phyloP scores from a whole-genome alignment of 2,888 invertebrate species.

The Gymnocheta viridis region DNA sequence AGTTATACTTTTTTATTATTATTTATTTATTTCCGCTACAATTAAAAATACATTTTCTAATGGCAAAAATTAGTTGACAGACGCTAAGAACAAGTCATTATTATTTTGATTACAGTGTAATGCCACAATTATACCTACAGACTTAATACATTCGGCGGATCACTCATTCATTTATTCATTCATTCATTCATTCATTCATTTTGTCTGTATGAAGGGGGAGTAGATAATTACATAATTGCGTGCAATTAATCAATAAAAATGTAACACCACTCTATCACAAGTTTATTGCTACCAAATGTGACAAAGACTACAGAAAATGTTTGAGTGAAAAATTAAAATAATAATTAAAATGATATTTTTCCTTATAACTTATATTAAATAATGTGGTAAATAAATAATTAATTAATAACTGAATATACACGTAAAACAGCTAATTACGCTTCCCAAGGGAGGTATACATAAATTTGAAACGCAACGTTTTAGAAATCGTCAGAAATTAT shows the following conservation, averaged over 20 bases:
- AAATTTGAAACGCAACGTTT: constrained; percentile 11
- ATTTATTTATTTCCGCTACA: constrained; percentile 63
- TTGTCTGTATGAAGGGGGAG: constrained; percentile 34
- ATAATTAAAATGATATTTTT: constrained; percentile 45
- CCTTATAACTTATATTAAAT: constrained; percentile 46
- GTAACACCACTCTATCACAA: constrained; percentile 23
- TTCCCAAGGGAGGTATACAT: constrained; percentile 24
- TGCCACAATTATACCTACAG: constrained; percentile 26
- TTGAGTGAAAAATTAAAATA: constrained; percentile 1
- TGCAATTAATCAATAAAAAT: constrained; percentile 70
- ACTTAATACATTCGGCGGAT: background rate
- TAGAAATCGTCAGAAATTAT: background rate
- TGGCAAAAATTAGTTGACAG: constrained; percentile 70
- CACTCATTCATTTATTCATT: background rate
- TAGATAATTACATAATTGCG: constrained; percentile 70
- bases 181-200: background rate
- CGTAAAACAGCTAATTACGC: constrained; percentile 51
- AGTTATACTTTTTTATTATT: constrained; percentile 43
- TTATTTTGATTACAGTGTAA: constrained; percentile 58
- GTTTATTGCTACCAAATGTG: background rate
- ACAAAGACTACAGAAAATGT: background rate
- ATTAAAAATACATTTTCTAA: constrained; percentile 70
- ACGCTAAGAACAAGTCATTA: constrained; percentile 68
- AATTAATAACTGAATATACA: constrained; percentile 38
- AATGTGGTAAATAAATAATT: constrained; percentile 57